Conservation (phyloP, 1,140 invertebrate species). For the Caenorhabditis tropicalis region DNA sequence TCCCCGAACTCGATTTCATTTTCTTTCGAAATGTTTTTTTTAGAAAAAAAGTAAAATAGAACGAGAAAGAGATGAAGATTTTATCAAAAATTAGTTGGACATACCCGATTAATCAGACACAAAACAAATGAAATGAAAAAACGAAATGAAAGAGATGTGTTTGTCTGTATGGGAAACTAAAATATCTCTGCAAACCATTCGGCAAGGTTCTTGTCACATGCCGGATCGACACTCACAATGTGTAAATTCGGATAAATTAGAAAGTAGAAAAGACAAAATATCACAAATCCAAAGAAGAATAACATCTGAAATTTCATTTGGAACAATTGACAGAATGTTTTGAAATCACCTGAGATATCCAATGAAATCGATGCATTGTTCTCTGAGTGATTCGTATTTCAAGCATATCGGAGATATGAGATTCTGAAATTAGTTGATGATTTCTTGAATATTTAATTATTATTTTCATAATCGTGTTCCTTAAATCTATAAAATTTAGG, state of each 20-base stretch:
- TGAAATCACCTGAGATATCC: constrained; percentile 66
- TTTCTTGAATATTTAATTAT: neutral
- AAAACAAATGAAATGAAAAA: constrained; percentile 33
- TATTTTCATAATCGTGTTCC: no score
- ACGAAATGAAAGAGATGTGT: neutral
- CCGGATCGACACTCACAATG: constrained; percentile 61
- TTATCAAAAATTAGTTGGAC: neutral
- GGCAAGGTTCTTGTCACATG: constrained; percentile 58
- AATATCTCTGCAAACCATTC: constrained; percentile 60
- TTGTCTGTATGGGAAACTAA: neutral
- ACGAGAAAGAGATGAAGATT: constrained; percentile 9
- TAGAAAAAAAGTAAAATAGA: constrained; percentile 26
- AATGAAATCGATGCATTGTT: constrained; percentile 67
- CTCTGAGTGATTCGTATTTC: neutral
- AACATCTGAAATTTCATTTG: constrained; percentile 63
- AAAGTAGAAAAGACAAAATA: constrained; percentile 70
- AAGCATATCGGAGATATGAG: neutral
- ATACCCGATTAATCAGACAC: neutral
- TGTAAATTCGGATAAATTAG: constrained; percentile 70
- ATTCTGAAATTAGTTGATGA: neutral
- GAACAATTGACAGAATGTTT: neutral
- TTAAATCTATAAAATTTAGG: no score
- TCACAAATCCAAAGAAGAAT: constrained; percentile 70
- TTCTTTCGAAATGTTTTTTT: neutral
- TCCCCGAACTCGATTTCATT: neutral